Evolutionary conservation across 92 coral and sea anemone genomes (phyloP).

Genomic region (Diadumene lineata): DNA sequence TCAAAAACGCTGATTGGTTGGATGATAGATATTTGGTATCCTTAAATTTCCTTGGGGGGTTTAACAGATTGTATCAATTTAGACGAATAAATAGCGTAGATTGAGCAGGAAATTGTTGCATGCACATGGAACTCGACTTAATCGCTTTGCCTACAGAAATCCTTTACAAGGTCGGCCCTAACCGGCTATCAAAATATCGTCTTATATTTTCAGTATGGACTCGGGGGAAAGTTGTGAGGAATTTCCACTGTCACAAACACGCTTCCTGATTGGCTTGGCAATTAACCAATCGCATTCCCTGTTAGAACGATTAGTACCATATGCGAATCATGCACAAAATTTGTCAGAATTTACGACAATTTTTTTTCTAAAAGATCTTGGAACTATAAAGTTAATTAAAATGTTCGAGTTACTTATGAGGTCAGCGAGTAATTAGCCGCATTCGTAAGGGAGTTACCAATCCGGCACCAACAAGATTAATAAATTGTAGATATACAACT

Average conservation of each 20-base stretch:
- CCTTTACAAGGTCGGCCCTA: conserved; percentile 15
- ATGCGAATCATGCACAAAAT: not conserved
- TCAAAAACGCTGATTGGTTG: conserved; percentile 49
- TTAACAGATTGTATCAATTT: conserved; percentile 58
- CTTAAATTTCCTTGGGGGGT: conserved; percentile 64
- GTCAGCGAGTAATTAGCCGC: not conserved
- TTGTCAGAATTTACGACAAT: not conserved
- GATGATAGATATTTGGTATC: conserved; percentile 59
- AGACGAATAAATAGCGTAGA: conserved; percentile 35
- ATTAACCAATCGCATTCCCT: not conserved
- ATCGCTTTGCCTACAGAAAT: conserved; percentile 12
- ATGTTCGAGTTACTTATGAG: too few relatives aligned
- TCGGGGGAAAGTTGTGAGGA: conserved; percentile 2
- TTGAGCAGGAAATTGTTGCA: conserved; percentile 36
- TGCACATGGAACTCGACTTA: conserved; percentile 28
- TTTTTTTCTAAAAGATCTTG: too few relatives aligned
- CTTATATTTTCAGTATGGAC: not conserved
- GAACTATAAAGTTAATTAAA: too few relatives aligned
- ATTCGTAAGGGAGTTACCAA: not conserved
- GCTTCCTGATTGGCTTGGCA: conserved; percentile 14
- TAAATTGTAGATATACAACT: conserved; percentile 11
- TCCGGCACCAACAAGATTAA: conserved; percentile 23
- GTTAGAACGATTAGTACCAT: not conserved
- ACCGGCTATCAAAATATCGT: not conserved
- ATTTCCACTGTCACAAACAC: not conserved